Percentiles rank a stretch among this genome's conserved stretches.
phyloP scores from a whole-genome alignment of 2,113 vertebrate species.

The Orycteropus afer region DNA sequence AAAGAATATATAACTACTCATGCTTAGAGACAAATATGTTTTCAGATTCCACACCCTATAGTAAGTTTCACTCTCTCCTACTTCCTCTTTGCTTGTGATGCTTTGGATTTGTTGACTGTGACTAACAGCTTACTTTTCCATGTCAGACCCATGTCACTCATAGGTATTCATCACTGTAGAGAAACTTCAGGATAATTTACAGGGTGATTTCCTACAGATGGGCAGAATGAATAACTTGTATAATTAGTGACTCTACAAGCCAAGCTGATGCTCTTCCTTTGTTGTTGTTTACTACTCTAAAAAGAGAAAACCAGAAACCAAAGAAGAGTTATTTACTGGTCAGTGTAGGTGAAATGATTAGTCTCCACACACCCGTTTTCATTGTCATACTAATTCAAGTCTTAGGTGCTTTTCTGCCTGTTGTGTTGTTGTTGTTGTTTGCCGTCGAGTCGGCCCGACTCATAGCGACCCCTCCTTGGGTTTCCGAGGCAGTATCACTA shows the following conservation, averaged over 20 bases:
- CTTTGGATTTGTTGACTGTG: conserved; percentile 1
- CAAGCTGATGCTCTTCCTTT: conserved; percentile 1
- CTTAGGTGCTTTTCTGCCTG: not conserved
- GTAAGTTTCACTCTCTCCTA: conserved; percentile 32
- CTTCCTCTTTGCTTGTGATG: conserved; percentile 2
- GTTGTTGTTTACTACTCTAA: conserved; percentile 44
- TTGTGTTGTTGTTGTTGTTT: too few species aligned
- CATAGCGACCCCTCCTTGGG: too few species aligned
- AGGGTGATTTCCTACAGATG: not conserved
- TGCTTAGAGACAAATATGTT: not conserved
- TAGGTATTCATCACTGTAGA: not conserved
- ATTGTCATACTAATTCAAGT: conserved; percentile 8
- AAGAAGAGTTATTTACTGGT: not conserved
- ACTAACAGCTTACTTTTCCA: not conserved
- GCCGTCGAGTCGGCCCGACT: too few species aligned
- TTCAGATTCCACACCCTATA: not conserved
- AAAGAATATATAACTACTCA: not conserved
- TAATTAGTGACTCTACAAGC: not conserved
- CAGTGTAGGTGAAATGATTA: not conserved
- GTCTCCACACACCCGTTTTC: conserved; percentile 15
- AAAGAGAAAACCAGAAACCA: conserved; percentile 42
- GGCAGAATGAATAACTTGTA: not conserved
- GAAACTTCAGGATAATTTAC: not conserved
- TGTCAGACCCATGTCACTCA: not conserved
- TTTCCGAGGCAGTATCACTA: too few species aligned